Base-by-base conservation (phyloP, 2,113 vertebrate species). In the Pagrus major region DNA sequence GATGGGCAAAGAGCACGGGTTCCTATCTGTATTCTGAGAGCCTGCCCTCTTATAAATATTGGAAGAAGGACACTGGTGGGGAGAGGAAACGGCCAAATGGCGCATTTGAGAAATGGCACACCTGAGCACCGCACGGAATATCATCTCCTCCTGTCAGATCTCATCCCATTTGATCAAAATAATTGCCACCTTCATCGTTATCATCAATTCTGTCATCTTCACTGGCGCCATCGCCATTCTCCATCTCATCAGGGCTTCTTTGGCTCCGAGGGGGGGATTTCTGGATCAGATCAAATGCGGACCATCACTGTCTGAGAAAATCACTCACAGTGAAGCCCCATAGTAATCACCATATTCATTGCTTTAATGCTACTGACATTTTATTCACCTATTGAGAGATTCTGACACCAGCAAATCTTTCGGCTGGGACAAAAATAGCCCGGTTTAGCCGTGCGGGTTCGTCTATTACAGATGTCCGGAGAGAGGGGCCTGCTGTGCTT, bases 21-120 rank as follows among this genome's bases (percentile, higher is more conserved):
- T 82, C 86, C 75, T 80, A 93, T 94, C 92, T 90, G 91, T 92
- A 94, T 93, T 89, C 91, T 0, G 83, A 80, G 80, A 86, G 88
- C 74, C 67, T 14, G 85, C 33, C 78, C 89, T 89, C 91, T 88
- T 91, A 92, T 93, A 93, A 94, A 94, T 94, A 93, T 93, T 94
- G 89, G 89, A 93, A 82, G 90, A 91, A 93, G 91, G 91, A 92
- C 91, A 90, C 87, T 69, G 85, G 76, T 76, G 86, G 87, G 81
- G 81, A 87, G 68, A 71, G 88, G 84, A 84, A 90, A 83, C 68
- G 65, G 90, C 86, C 90, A 91, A 94, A 92, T 87, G 87, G 89
- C 63, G 71, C 80, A 70, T 93, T 91, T 92, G 88, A 94, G 91
- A 94, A 89, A 93, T 92, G 89, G 92, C 85, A 86, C 90, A 92